Percentiles rank a stretch among this genome's conserved stretches.
phyloP scores from a whole-genome alignment of 2,797 vertebrate genomes.

The Philypnodon macrostomus region DNA sequence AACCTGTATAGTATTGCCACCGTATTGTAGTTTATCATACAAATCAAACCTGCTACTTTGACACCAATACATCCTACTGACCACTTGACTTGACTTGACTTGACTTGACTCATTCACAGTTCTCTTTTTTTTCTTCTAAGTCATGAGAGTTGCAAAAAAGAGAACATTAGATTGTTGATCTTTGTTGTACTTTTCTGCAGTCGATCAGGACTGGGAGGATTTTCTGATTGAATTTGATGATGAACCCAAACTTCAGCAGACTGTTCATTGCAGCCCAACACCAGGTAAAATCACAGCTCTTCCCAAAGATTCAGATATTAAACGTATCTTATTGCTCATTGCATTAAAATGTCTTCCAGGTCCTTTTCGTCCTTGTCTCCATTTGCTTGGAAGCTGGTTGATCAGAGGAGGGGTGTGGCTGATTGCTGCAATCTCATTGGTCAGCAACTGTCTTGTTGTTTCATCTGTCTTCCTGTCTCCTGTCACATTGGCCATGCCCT shows the following conservation, averaged over 20 bases:
- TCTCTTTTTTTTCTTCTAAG: too few relatives aligned
- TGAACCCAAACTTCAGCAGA: constrained; percentile 80
- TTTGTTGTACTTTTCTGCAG: constrained; percentile 52
- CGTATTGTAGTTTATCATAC: too few relatives aligned
- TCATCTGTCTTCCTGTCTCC: constrained; percentile 81
- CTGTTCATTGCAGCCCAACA: constrained; percentile 86
- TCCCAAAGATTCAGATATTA: background rate
- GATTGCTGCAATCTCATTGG: constrained; percentile 80
- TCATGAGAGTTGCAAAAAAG: too few relatives aligned
- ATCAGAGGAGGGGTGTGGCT: constrained; percentile 89
- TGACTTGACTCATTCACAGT: too few relatives aligned
- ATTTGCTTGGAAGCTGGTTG: constrained; percentile 90
- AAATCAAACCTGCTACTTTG: too few relatives aligned
- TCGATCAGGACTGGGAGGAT: constrained; percentile 87
- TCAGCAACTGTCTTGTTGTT: constrained; percentile 84
- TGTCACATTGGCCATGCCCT: constrained; percentile 68
- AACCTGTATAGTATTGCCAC: too few relatives aligned
- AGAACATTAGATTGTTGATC: background rate
- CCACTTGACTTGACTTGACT: too few relatives aligned
- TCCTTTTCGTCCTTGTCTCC: constrained; percentile 88
- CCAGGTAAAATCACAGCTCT: constrained; percentile 82
- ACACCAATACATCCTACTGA: too few relatives aligned
- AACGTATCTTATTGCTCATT: background rate
- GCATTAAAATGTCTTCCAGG: constrained; percentile 64
- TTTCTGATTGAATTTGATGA: constrained; percentile 87